Evolutionary conservation across 2,113 vertebrate genomes (phyloP).

Genomic region (Danio rerio): GRCz12tu NC_133194.1:33708501-33709000

Average conservation of each 20-base stretch:
- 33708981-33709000: no score
- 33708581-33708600: constrained; percentile 31
- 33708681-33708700: background rate
- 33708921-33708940: no score
- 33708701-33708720: constrained; percentile 14
- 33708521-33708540: constrained; percentile 32
- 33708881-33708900: no score
- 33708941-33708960: no score
- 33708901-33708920: no score
- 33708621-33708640: constrained; percentile 21
- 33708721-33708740: background rate
- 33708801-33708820: no score
- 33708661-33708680: constrained; percentile 12
- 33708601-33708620: constrained; percentile 2
- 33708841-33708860: no score
- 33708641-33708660: constrained; percentile 48
- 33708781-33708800: no score
- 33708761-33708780: no score
- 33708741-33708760: background rate
- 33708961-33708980: no score
- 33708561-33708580: background rate
- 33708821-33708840: no score
- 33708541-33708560: background rate
- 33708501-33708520: constrained; percentile 17
- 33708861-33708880: no score